These are phyloP conservation scores for Hyperoplus lanceolatus DNA, from an alignment of 2,797 vertebrate species.

Conservation along the genomic window DNA sequence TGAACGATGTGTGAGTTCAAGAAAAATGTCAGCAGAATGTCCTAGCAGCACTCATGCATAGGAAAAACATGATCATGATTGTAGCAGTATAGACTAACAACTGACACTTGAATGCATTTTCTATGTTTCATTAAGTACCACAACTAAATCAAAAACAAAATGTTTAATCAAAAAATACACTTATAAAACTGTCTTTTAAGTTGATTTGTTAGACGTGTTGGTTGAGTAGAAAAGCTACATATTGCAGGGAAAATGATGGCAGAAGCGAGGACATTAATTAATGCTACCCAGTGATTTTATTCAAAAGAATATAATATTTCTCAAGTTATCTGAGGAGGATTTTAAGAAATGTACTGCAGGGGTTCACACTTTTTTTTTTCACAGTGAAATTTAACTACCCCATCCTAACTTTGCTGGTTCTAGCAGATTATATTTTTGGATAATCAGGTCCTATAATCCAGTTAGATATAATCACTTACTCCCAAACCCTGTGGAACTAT, in stretches of 20 bases:
- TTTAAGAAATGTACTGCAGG: conserved; percentile 45
- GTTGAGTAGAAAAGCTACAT: conserved; percentile 27
- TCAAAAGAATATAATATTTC: conserved; percentile 52
- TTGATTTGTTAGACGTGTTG: conserved; percentile 29
- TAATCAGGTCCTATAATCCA: conserved; percentile 80
- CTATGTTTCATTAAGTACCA: conserved; percentile 7
- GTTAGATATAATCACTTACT: conserved; percentile 82
- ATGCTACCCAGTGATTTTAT: conserved; percentile 39
- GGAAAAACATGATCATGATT: conserved; percentile 1
- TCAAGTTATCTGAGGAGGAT: conserved; percentile 29
- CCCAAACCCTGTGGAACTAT: conserved; percentile 79
- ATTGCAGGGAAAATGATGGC: conserved; percentile 45
- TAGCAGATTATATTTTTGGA: conserved; percentile 75
- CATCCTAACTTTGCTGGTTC: conserved; percentile 70
- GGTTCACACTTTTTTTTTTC: conserved; percentile 33
- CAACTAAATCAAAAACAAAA: neutral
- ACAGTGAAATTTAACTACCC: conserved; percentile 49
- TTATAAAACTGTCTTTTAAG: conserved; percentile 13
- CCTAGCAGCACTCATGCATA: neutral
- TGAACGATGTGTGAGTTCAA: conserved; percentile 6
- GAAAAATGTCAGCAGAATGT: neutral
- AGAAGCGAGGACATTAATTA: conserved; percentile 36
- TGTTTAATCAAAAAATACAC: neutral
- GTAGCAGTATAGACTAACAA: neutral
- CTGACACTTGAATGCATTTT: neutral